Percentiles rank a stretch among this genome's conserved stretches.
Conservation (phyloP, 1,140 invertebrate species). For the Pseudomyrmex cubaensis region DNA sequence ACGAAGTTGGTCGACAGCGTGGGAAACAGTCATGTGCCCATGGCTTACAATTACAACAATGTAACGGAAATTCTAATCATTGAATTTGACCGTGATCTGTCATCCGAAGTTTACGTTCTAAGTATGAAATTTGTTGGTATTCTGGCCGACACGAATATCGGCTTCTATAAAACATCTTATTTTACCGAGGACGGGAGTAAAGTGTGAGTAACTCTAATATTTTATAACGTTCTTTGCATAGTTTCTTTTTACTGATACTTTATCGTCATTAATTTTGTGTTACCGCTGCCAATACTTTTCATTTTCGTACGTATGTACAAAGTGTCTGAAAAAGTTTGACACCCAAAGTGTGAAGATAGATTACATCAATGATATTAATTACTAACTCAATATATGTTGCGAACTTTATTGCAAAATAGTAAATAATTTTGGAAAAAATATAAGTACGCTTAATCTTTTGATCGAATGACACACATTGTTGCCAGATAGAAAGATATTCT, state of each 20-base stretch:
- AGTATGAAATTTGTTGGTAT: slow-evolving; percentile 68
- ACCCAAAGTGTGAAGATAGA: no score
- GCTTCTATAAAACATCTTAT: slow-evolving; percentile 72
- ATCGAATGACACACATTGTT: neutral
- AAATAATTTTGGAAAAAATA: neutral
- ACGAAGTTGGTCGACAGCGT: neutral
- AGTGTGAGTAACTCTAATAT: slow-evolving; percentile 66
- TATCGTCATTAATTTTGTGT: no score
- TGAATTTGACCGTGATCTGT: slow-evolving; percentile 44
- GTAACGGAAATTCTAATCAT: slow-evolving; percentile 57
- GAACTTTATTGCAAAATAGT: no score
- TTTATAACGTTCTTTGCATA: no score
- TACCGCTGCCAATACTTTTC: no score
- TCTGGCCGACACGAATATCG: slow-evolving; percentile 58
- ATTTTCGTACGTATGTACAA: no score
- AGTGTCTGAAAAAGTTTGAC: no score
- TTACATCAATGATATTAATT: no score
- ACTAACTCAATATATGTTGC: no score
- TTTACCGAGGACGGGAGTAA: slow-evolving; percentile 54
- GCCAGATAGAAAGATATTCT: neutral
- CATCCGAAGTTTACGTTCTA: slow-evolving; percentile 51
- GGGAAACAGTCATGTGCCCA: neutral
- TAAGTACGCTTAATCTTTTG: neutral
- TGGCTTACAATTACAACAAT: slow-evolving; percentile 31
- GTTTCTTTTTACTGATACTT: no score